Evolutionary conservation across 2,113 vertebrate genomes (phyloP).

Genomic region (Atrichornis clamosus): DNA sequence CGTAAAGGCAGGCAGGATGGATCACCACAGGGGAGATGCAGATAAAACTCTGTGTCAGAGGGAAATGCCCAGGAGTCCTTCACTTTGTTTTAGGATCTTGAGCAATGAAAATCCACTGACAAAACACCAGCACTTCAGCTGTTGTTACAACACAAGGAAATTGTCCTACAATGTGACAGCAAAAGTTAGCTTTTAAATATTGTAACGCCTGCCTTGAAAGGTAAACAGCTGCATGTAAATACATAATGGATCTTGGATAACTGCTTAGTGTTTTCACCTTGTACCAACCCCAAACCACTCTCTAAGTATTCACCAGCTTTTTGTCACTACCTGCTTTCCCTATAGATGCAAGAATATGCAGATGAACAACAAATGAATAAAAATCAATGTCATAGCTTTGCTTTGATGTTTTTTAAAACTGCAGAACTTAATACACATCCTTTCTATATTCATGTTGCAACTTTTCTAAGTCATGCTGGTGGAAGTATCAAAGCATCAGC

Average conservation of each 20-base stretch:
- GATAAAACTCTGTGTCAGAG: background rate
- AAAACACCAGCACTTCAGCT: background rate
- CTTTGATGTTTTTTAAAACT: conserved; percentile 12
- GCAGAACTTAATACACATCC: background rate
- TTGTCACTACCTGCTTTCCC: background rate
- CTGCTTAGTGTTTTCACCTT: background rate
- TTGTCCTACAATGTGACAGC: background rate
- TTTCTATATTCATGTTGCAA: background rate
- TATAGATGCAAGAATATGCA: background rate
- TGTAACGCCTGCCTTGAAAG: background rate
- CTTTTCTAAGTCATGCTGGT: background rate
- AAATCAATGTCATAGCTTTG: background rate
- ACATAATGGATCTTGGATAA: background rate
- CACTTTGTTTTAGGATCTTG: background rate
- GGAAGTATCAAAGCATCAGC: conserved; percentile 32
- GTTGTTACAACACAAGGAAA: background rate
- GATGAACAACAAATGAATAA: background rate
- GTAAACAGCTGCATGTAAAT: background rate
- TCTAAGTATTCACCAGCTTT: background rate
- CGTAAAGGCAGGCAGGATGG: background rate
- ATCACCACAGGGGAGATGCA: background rate
- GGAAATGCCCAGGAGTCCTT: background rate
- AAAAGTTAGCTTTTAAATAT: background rate
- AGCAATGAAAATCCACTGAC: background rate
- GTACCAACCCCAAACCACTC: background rate